Percentiles rank a stretch among this genome's conserved stretches.
Conservation (phyloP, 1,140 invertebrate genomes). For the Cotesia typhae region DNA sequence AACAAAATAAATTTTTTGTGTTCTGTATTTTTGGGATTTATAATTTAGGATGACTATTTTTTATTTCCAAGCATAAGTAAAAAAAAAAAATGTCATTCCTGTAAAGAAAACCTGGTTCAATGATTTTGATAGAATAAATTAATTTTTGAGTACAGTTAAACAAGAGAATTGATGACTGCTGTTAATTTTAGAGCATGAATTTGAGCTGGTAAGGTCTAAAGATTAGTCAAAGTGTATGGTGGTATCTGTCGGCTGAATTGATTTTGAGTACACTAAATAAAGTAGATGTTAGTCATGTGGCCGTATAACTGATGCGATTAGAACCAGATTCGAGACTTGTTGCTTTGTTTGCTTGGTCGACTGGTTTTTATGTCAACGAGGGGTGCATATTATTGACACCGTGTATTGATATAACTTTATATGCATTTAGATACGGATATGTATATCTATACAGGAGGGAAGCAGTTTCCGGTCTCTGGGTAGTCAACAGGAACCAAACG, state of each 20-base stretch:
- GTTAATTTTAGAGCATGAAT: neutral
- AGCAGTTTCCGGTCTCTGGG: conserved; percentile 52
- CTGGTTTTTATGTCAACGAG: conserved; percentile 49
- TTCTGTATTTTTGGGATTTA: no score
- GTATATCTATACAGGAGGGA: conserved; percentile 36
- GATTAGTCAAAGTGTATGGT: conserved; percentile 5
- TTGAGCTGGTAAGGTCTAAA: neutral
- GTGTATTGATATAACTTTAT: conserved; percentile 42
- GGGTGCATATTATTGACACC: conserved; percentile 57
- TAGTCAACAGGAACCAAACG: conserved; percentile 48
- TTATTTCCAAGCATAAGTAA: no score
- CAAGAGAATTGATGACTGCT: neutral
- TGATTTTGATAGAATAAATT: neutral
- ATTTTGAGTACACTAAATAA: neutral
- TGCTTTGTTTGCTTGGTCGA: conserved; percentile 48
- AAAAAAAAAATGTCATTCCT: no score
- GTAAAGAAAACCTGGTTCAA: conserved; percentile 15
- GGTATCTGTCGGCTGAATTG: neutral
- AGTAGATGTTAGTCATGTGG: conserved; percentile 11
- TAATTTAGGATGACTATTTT: no score
- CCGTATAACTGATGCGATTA: conserved; percentile 27
- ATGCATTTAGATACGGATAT: no score
- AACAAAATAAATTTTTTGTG: no score
- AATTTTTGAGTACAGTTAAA: no score
- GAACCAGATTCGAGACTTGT: conserved; percentile 51